phyloP scores from a whole-genome alignment of 2,113 vertebrate species.

The Pteruthius melanotis region DNA sequence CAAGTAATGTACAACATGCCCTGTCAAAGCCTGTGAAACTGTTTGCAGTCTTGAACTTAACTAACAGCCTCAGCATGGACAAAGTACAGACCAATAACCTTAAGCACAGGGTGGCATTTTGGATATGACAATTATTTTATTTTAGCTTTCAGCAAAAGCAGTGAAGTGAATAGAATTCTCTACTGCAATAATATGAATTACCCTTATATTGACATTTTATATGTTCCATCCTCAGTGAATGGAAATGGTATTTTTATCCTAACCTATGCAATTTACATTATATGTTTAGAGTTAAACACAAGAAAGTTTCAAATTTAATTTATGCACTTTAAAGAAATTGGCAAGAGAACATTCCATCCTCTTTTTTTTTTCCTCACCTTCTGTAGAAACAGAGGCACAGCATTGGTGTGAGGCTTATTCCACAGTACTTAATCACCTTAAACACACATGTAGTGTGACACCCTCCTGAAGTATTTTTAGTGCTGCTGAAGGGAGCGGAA shows the following conservation, averaged over 20 bases:
- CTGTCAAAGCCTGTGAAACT: not conserved
- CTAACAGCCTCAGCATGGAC: not conserved
- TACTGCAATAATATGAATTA: not conserved
- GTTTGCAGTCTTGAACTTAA: not conserved
- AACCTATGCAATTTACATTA: not conserved
- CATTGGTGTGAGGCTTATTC: not conserved
- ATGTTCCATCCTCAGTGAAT: not conserved
- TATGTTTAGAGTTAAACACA: not conserved
- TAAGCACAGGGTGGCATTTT: not conserved
- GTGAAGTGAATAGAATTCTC: not conserved
- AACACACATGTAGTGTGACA: not conserved
- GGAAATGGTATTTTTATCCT: not conserved
- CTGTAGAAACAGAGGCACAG: not conserved
- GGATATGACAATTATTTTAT: not conserved
- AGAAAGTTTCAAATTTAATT: not conserved
- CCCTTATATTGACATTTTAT: not conserved
- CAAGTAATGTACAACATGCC: not conserved
- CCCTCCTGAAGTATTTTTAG: not conserved
- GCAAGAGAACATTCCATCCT: not conserved
- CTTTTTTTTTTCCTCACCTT: not conserved
- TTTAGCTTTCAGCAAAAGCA: not conserved
- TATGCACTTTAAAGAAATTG: not conserved
- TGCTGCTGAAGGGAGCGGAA: not conserved
- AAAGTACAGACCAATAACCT: not conserved
- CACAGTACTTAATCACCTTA: not conserved